Percentiles rank a stretch among this genome's conserved stretches.
phyloP scores from a whole-genome alignment of 2,888 invertebrate species.

The Tipula confusa region DNA sequence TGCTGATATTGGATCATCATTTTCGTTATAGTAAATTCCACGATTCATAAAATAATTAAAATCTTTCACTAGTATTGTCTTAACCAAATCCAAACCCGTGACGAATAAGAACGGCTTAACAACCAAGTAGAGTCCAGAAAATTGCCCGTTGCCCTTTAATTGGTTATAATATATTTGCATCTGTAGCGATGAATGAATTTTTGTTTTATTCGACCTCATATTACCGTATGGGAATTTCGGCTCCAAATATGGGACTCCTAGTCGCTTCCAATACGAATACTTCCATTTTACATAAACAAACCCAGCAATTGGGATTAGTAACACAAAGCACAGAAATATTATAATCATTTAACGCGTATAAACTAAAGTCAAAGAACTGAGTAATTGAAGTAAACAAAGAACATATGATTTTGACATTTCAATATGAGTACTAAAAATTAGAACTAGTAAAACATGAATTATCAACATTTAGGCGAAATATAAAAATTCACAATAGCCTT shows the following conservation, averaged over 20 bases:
- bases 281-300: background rate
- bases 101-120: slow-evolving; percentile 58
- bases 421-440: too few relatives aligned
- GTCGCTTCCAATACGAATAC: slow-evolving; percentile 55
- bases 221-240: slow-evolving; percentile 62
- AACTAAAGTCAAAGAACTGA: too few relatives aligned
- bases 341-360: too few relatives aligned
- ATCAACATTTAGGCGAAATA: too few relatives aligned
- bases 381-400: too few relatives aligned
- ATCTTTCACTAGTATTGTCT: slow-evolving; percentile 58
- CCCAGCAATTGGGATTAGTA: background rate
- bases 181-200: slow-evolving; percentile 56
- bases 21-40: slow-evolving; percentile 58
- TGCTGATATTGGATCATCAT: slow-evolving; percentile 58
- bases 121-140: slow-evolving; percentile 60
- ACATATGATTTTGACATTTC: too few relatives aligned
- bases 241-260: slow-evolving; percentile 55
- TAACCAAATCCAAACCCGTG: slow-evolving; percentile 59
- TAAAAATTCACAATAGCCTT: too few relatives aligned
- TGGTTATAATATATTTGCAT: slow-evolving; percentile 59
- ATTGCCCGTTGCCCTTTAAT: slow-evolving; percentile 43
- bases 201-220: slow-evolving; percentile 52
- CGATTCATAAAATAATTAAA: slow-evolving; percentile 63
- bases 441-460: too few relatives aligned
- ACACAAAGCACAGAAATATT: background rate